Evolutionary conservation across 2,797 vertebrate species (phyloP), one percentile per base, ranked within the genome.

Genomic region (Poliocrania exsul): DNA sequence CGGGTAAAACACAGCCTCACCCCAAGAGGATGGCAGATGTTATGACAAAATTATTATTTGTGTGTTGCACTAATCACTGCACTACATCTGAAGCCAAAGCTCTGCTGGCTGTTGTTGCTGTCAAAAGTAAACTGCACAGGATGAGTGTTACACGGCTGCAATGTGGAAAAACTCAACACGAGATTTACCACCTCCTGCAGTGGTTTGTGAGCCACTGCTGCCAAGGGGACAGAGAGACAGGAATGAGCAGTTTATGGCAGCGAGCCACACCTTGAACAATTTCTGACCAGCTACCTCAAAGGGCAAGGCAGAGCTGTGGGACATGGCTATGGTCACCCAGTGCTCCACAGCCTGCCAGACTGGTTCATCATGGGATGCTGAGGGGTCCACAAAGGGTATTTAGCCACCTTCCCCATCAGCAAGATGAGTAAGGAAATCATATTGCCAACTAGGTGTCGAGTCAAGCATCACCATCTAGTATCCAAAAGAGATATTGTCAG

Each of bases 1-100:
- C 24, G 2, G 91, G 90, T 92, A 96, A 95, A 97, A 95, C 61
- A 90, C 78, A 87, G 95, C 96, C 95, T 95, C 95, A 93, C 95
- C 96, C 95, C 18, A 10, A 77, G 35, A 92, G 80, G 83, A 89
- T 93, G 91, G 91, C 86, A 96, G 95, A 90, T 69, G 57, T 87
- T 96, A 96, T 16, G 5, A 88, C 78, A 92, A 93, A 96, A 95
- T 89, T 97, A 95, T 23, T 93, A 81, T 93, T 95, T 95, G 93
- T 0, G 7, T n/a, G 29, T 91, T 87, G 79, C 87, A 66, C 65
- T 93, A 91, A 92, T 96, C 58, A 53, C 60, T 81, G 83, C 4
- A 2, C 51, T 78, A 25, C 2, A 19, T 72, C 84, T 93, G 79
- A 91, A 90, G 86, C 73, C 81, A 95, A 54, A 92, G 67, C 72